These are phyloP conservation scores for Heliconius congener DNA, from an alignment of 1,140 invertebrate genomes.

Conservation along the genomic window DNA sequence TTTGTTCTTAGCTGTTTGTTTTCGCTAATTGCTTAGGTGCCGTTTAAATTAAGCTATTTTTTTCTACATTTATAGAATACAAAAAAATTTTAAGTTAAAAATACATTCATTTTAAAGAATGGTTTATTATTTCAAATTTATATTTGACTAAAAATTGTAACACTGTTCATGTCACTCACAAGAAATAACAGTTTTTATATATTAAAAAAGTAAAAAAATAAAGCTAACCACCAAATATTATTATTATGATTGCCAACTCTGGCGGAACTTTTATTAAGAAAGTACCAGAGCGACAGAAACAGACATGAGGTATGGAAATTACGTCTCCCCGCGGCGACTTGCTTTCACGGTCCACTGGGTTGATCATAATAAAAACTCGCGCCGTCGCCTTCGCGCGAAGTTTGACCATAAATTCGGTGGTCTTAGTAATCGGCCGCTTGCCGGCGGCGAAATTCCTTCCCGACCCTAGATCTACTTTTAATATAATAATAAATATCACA, in stretches of 20 bases:
- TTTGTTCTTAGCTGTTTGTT: constrained; percentile 50
- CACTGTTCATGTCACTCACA: neutral
- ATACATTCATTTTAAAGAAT: neutral
- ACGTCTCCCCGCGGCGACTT: constrained; percentile 74
- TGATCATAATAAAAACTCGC: constrained; percentile 83
- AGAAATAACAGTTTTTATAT: no score
- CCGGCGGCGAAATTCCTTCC: constrained; percentile 70
- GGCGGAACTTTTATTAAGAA: constrained; percentile 74
- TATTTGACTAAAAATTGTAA: no score
- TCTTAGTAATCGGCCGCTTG: constrained; percentile 71
- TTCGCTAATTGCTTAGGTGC: constrained; percentile 44
- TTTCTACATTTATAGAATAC: neutral
- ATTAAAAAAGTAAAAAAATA: neutral
- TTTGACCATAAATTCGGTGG: constrained; percentile 82
- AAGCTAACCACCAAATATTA: neutral
- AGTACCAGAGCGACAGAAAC: constrained; percentile 75
- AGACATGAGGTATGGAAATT: constrained; percentile 81
- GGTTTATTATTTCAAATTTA: no score
- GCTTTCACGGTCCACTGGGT: constrained; percentile 82
- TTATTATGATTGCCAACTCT: constrained; percentile 25
- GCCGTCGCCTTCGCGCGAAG: constrained; percentile 79
- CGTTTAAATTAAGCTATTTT: neutral
- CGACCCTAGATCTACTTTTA: constrained; percentile 72
- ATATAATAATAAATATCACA: constrained; percentile 79
- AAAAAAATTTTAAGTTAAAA: neutral